These are phyloP conservation scores for Promerops cafer DNA, from an alignment of 2,113 vertebrate species.

Conservation along the genomic window DNA sequence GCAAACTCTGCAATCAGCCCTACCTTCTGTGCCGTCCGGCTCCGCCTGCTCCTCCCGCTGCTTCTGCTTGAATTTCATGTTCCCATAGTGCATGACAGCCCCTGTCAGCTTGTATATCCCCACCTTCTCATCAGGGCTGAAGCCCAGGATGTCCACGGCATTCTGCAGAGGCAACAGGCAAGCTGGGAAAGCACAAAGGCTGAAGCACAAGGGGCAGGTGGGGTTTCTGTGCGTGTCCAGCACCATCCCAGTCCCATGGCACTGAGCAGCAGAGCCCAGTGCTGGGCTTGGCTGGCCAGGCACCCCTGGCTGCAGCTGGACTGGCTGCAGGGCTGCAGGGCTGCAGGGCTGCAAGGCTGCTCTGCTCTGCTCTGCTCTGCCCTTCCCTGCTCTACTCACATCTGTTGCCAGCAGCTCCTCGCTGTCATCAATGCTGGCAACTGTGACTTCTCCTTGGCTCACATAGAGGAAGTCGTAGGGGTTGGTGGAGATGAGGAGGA, in stretches of 20 bases:
- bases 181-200: not conserved
- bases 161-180: slow-evolving; percentile 40
- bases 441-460: slow-evolving; percentile 77
- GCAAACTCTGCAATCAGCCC: not conserved
- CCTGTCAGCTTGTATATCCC: slow-evolving; percentile 50
- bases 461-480: slow-evolving; percentile 77
- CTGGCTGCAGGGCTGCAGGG: not conserved
- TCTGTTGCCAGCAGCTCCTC: slow-evolving; percentile 75
- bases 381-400: slow-evolving; percentile 43
- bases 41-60: slow-evolving; percentile 35
- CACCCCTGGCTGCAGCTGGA: not conserved
- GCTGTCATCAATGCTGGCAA: slow-evolving; percentile 75
- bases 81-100: slow-evolving; percentile 29
- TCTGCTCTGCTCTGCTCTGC: not conserved
- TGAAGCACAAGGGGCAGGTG: not conserved
- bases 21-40: slow-evolving; percentile 9
- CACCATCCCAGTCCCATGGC: accelerated
- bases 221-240: not conserved
- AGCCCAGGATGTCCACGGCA: slow-evolving; percentile 73
- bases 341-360: not conserved
- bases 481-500: slow-evolving; percentile 86
- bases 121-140: slow-evolving; percentile 19
- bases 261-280: not conserved
- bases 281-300: not conserved
- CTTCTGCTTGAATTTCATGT: slow-evolving; percentile 63